Conservation (phyloP, 37 sponge, comb jelly and placozoan species). For the Chondrilla cf. caribensis region DNA sequence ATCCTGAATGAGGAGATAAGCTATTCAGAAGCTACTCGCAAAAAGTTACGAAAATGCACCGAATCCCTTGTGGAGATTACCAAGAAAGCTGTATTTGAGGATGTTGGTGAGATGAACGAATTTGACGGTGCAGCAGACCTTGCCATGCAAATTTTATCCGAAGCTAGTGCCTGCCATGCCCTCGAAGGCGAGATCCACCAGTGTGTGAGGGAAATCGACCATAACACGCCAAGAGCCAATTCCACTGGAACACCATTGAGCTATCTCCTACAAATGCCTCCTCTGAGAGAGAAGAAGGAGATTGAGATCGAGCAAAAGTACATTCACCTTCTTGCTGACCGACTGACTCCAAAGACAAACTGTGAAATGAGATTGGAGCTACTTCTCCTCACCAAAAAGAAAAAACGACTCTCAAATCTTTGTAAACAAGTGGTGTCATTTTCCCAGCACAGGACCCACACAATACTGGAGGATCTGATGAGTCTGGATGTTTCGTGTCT, state of each 20-base stretch:
- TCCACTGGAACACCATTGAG: constrained; percentile 35
- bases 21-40: constrained; percentile 13
- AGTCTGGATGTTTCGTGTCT: constrained; percentile 37
- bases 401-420: background rate
- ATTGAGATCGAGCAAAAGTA: constrained; percentile 13
- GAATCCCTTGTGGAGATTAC: constrained; percentile 28
- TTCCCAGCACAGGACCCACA: background rate
- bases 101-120: constrained; percentile 46
- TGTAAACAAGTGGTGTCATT: constrained; percentile 2
- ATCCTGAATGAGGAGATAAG: constrained; percentile 65
- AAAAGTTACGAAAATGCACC: background rate
- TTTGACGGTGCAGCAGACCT: constrained; percentile 17
- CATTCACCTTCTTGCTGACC: constrained; percentile 60
- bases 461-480: constrained; percentile 41
- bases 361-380: constrained; percentile 56
- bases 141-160: constrained; percentile 16
- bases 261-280: constrained; percentile 66
- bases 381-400: background rate
- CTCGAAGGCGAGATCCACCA: constrained; percentile 29
- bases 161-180: background rate
- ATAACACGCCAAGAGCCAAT: background rate
- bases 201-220: constrained; percentile 22
- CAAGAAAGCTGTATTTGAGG: constrained; percentile 41
- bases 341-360: constrained; percentile 66
- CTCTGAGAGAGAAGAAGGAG: constrained; percentile 23